Percentiles rank a stretch among this genome's conserved stretches.
Conservation (phyloP, 2,888 invertebrate genomes). For the Eledona agricola region DNA sequence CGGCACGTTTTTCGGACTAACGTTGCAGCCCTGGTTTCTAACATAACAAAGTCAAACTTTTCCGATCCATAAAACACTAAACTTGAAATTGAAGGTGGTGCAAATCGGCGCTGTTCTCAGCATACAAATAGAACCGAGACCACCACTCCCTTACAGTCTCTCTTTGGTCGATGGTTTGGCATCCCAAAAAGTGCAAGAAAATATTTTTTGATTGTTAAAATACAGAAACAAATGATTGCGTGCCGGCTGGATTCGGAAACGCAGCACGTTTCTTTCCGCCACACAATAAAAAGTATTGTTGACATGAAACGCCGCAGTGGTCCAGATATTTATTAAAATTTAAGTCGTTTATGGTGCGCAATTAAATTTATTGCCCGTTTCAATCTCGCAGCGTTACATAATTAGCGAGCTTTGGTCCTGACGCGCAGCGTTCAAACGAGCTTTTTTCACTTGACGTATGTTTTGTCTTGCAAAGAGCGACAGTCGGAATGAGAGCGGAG, state of each 20-base stretch:
- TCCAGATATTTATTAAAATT: constrained; percentile 24
- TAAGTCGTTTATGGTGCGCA: constrained; percentile 6
- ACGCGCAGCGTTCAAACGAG: no score
- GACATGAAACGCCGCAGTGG: constrained; percentile 23
- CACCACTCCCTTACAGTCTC: no score
- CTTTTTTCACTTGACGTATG: no score
- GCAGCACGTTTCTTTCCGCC: constrained; percentile 18
- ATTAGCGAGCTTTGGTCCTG: no score
- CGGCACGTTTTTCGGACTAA: constrained; percentile 27
- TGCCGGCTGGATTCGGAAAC: constrained; percentile 21
- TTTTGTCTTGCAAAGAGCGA: no score
- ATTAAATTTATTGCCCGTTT: constrained; percentile 8
- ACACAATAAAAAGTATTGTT: constrained; percentile 28
- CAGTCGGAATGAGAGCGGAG: no score
- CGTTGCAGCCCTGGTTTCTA: constrained; percentile 34
- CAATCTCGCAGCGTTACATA: no score
- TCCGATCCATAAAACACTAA: constrained; percentile 47
- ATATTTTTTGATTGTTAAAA: constrained; percentile 22
- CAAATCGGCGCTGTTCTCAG: constrained; percentile 17
- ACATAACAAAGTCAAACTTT: constrained; percentile 41
- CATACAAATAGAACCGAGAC: constrained; percentile 40
- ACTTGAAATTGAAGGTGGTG: constrained; percentile 41
- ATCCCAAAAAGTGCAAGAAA: constrained; percentile 9
- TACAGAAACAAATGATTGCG: constrained; percentile 18
- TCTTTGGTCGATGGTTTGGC: no score